Evolutionary conservation across 1,140 invertebrate genomes (phyloP).

Genomic region (Planococcus citri): DNA sequence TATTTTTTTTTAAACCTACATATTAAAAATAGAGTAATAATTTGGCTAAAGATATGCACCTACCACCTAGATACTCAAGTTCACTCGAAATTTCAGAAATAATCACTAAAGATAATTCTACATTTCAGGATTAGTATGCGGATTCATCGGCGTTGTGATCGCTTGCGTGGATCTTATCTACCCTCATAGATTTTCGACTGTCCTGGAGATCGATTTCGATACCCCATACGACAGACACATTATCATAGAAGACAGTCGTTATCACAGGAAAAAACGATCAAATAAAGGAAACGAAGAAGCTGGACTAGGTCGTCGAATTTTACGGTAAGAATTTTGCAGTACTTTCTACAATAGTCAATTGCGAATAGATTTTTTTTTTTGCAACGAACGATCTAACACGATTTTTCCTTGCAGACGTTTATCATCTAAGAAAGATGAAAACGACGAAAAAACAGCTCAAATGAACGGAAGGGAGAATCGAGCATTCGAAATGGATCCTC

Average conservation of each 20-base stretch:
- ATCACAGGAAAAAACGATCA: conserved; percentile 45
- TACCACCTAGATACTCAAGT: too few species aligned
- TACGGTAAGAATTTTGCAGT: conserved; percentile 37
- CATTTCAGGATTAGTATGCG: conserved; percentile 51
- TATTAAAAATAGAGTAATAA: too few species aligned
- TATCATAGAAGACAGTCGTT: conserved; percentile 73
- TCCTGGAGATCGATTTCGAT: conserved; percentile 85
- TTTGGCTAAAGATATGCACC: too few species aligned
- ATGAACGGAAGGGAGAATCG: conserved; percentile 41
- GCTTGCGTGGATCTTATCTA: conserved; percentile 70
- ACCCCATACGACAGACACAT: conserved; percentile 85
- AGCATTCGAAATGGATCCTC: conserved; percentile 43
- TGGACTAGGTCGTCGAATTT: conserved; percentile 44
- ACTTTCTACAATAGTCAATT: neutral
- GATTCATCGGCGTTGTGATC: conserved; percentile 60
- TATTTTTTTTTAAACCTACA: too few species aligned
- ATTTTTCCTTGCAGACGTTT: conserved; percentile 37
- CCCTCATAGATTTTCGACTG: conserved; percentile 82
- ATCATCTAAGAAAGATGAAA: conserved; percentile 44
- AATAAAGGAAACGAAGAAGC: conserved; percentile 48
- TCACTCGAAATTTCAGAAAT: too few species aligned
- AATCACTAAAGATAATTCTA: too few species aligned
- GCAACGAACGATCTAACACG: neutral
- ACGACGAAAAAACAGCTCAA: conserved; percentile 33
- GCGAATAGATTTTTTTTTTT: neutral